phyloP scores from a whole-genome alignment of 1,140 invertebrate species.

The Lasioglossum baleicum region DNA sequence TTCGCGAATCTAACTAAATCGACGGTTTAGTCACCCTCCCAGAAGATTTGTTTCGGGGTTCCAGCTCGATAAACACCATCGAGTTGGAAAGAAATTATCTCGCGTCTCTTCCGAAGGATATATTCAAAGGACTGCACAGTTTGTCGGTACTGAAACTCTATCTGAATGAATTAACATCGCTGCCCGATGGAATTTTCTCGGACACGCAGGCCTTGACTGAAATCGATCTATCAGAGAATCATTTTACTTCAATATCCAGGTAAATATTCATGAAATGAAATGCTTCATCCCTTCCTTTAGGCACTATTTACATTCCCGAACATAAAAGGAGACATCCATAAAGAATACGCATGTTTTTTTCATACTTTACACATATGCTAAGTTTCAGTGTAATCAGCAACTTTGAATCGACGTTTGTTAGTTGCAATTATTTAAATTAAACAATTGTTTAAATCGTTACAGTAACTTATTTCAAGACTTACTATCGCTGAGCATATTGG shows the following conservation, averaged over 20 bases:
- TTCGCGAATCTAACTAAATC: slow-evolving; percentile 81
- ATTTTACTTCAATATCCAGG: slow-evolving; percentile 41
- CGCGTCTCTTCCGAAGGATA: slow-evolving; percentile 76
- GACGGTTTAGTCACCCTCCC: slow-evolving; percentile 80
- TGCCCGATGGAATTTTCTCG: slow-evolving; percentile 81
- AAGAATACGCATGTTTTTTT: no score
- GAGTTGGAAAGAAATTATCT: slow-evolving; percentile 82
- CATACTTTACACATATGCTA: no score
- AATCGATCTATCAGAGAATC: slow-evolving; percentile 59
- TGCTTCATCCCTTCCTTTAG: no score
- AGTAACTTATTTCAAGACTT: slow-evolving; percentile 70
- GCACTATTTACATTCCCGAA: no score
- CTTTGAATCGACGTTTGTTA: no score
- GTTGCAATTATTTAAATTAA: no score
- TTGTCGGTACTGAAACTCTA: slow-evolving; percentile 81
- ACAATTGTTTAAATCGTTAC: slow-evolving; percentile 55
- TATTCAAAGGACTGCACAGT: slow-evolving; percentile 82
- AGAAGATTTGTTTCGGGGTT: slow-evolving; percentile 82
- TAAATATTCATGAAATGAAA: slow-evolving; percentile 2
- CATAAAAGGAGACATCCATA: no score
- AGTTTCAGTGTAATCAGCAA: no score
- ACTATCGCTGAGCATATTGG: slow-evolving; percentile 66
- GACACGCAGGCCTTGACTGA: slow-evolving; percentile 18
- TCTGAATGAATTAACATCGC: slow-evolving; percentile 79
- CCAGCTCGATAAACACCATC: slow-evolving; percentile 80